A percentile compares a stretch with the other conserved stretches of the same genome.
Evolutionary conservation across 1,140 invertebrate genomes (phyloP).

Genomic region (Platyscapa corneri): DNA sequence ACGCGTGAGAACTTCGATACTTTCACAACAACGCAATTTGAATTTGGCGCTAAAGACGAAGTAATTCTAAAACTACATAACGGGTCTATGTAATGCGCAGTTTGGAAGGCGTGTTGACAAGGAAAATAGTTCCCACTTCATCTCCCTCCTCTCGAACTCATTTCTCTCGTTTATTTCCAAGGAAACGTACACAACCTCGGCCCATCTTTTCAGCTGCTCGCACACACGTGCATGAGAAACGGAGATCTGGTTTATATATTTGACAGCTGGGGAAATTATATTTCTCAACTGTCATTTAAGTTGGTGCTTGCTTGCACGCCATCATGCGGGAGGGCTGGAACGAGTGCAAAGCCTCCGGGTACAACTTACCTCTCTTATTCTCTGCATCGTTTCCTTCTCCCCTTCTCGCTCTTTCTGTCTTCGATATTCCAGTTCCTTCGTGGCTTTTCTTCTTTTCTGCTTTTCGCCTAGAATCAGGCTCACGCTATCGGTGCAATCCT

Average conservation of each 20-base stretch:
- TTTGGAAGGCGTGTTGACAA: background rate
- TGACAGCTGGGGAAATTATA: conserved; percentile 71
- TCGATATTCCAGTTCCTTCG: background rate
- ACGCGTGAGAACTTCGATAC: background rate
- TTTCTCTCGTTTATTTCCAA: background rate
- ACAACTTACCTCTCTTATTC: background rate
- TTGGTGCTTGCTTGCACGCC: conserved; percentile 54
- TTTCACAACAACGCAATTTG: conserved; percentile 20
- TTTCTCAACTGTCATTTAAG: conserved; percentile 72
- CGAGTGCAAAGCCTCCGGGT: background rate
- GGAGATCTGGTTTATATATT: conserved; percentile 60
- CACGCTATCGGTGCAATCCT: background rate
- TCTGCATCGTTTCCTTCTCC: background rate
- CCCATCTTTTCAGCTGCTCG: background rate
- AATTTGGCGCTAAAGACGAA: conserved; percentile 1
- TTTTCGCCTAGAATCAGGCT: conserved; percentile 29
- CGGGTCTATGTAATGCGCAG: background rate
- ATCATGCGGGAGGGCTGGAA: background rate
- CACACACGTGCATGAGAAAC: conserved; percentile 36
- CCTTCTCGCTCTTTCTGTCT: too few species aligned
- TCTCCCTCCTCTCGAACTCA: background rate
- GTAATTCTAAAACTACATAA: background rate
- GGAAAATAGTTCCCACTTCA: background rate
- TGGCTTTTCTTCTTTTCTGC: background rate
- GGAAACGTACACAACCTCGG: background rate